Conservation (phyloP, 2,797 vertebrate genomes). For the Epinephelus coioides region DNA sequence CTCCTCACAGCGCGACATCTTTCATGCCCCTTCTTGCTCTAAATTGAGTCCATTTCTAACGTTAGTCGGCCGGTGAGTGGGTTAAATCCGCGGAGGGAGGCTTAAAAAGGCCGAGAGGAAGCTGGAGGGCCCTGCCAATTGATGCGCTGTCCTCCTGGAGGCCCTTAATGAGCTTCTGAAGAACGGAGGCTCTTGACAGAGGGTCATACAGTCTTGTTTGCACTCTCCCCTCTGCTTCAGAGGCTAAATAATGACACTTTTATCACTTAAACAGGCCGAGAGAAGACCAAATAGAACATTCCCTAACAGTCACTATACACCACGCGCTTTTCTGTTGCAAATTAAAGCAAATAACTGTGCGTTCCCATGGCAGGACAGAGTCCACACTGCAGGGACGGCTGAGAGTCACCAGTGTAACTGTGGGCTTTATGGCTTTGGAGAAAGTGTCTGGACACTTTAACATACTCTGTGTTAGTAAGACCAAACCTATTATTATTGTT, state of each 20-base stretch:
- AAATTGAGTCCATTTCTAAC: constrained; percentile 70
- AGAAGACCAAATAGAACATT: constrained; percentile 91
- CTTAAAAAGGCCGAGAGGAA: constrained; percentile 58
- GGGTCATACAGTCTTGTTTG: constrained; percentile 93
- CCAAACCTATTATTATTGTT: not conserved
- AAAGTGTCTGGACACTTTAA: constrained; percentile 10
- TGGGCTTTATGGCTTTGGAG: not conserved
- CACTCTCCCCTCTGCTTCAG: constrained; percentile 89
- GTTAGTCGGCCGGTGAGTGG: constrained; percentile 39
- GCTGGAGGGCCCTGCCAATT: constrained; percentile 73
- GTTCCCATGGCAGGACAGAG: constrained; percentile 83
- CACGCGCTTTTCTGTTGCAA: constrained; percentile 89
- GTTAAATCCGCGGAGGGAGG: constrained; percentile 42
- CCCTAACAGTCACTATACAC: constrained; percentile 92
- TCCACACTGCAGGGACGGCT: constrained; percentile 66
- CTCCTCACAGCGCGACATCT: constrained; percentile 70
- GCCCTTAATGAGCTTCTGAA: constrained; percentile 92
- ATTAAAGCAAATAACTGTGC: constrained; percentile 89
- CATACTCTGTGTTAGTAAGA: not conserved
- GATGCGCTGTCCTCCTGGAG: constrained; percentile 86
- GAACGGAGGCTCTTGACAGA: constrained; percentile 88
- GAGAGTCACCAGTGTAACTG: constrained; percentile 21
- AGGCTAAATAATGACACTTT: constrained; percentile 95
- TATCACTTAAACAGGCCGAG: constrained; percentile 94
- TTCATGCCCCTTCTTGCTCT: constrained; percentile 66